Conservation (phyloP, 2,797 vertebrate species). For the Moxostoma hubbsi region DNA sequence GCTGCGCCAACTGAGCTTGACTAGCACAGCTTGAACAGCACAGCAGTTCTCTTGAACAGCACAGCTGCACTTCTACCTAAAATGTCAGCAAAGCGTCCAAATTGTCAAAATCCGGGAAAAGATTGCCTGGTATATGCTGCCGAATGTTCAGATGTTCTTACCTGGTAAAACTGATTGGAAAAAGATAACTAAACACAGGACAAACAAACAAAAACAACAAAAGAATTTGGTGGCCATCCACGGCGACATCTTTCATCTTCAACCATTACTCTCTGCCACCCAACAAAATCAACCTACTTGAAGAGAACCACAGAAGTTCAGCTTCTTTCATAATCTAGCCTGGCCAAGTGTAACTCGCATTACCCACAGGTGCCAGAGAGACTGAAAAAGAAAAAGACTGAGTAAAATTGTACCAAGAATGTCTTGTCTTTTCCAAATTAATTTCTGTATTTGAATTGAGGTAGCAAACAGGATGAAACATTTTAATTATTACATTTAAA, state of each 20-base stretch:
- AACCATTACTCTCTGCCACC: slow-evolving; percentile 34
- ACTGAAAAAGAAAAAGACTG: not conserved
- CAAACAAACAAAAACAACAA: too few species aligned
- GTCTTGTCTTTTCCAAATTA: not conserved
- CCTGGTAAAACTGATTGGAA: too few species aligned
- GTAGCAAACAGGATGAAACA: not conserved
- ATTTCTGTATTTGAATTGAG: not conserved
- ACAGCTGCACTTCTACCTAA: too few species aligned
- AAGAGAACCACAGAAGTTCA: slow-evolving; percentile 45
- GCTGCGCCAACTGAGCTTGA: too few species aligned
- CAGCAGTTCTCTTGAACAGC: too few species aligned
- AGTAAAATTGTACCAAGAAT: not conserved
- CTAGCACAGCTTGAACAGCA: too few species aligned
- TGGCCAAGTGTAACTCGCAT: slow-evolving; percentile 44
- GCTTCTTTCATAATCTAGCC: slow-evolving; percentile 52
- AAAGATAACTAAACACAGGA: too few species aligned
- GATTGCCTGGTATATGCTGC: too few species aligned
- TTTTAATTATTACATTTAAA: not conserved
- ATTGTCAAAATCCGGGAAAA: too few species aligned
- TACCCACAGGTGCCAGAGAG: slow-evolving; percentile 8
- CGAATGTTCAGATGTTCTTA: too few species aligned
- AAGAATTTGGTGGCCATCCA: too few species aligned
- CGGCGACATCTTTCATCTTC: not conserved
- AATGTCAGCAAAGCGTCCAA: too few species aligned
- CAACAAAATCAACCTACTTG: slow-evolving; percentile 53